phyloP scores from a whole-genome alignment of 2,113 vertebrate genomes.

The Rousettus leschenaultii region DNA sequence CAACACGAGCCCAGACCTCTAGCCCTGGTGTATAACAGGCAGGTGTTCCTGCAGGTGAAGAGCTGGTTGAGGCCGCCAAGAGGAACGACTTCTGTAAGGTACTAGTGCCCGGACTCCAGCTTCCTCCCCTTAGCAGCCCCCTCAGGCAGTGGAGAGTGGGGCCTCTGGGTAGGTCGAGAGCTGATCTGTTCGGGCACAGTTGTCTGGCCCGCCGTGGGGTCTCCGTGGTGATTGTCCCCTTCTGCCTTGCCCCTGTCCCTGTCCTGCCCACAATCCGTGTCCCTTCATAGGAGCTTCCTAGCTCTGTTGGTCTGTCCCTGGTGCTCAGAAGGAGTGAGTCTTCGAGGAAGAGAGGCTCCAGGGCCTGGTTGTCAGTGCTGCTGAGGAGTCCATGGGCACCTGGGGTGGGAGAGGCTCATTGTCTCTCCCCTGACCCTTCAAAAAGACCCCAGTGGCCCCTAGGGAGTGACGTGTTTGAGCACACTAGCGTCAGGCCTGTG shows the following conservation, averaged over 20 bases:
- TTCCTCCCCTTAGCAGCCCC: neutral
- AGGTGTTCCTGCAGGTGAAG: slow-evolving; percentile 77
- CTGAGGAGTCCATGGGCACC: neutral
- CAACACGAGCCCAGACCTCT: neutral
- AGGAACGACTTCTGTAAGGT: slow-evolving; percentile 90
- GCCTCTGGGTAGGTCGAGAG: neutral
- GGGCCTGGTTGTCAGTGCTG: neutral
- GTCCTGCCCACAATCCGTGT: neutral
- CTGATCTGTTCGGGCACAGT: neutral
- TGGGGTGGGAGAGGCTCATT: neutral
- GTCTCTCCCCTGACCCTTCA: neutral
- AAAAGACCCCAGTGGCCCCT: neutral
- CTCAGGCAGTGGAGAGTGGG: accelerated
- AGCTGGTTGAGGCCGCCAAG: slow-evolving; percentile 90
- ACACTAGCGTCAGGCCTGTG: neutral
- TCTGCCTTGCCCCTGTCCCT: neutral
- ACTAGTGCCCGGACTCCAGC: neutral
- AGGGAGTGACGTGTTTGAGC: neutral
- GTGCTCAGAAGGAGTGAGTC: neutral
- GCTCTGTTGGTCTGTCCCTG: neutral
- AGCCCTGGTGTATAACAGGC: slow-evolving; percentile 9
- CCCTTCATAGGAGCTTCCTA: neutral
- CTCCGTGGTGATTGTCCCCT: neutral
- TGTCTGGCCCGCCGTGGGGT: neutral
- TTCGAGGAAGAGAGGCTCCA: neutral